Evolutionary conservation across 2,797 vertebrate species (phyloP).

Genomic region (Epinephelus awoara): DNA sequence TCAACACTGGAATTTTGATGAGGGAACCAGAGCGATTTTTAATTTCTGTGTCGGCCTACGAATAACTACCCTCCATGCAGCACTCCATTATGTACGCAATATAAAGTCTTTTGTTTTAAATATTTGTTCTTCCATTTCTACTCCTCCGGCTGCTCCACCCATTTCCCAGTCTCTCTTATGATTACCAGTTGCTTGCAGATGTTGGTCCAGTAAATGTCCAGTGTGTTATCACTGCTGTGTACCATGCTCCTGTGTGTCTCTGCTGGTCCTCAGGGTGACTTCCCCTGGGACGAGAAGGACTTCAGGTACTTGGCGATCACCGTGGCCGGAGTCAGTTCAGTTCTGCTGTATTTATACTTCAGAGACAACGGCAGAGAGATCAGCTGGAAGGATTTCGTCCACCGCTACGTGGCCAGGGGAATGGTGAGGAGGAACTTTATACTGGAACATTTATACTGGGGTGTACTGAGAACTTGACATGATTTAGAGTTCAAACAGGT

Average conservation of each 20-base stretch:
- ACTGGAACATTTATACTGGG: too few species aligned
- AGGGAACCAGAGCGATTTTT: too few species aligned
- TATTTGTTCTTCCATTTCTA: too few species aligned
- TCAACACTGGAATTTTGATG: too few species aligned
- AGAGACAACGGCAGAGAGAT: conserved; percentile 86
- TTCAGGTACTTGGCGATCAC: conserved; percentile 81
- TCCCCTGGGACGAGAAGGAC: conserved; percentile 90
- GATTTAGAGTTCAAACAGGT: too few species aligned
- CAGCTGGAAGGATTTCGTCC: conserved; percentile 90
- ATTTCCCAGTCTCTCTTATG: neutral
- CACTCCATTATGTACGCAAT: too few species aligned
- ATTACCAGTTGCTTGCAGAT: neutral
- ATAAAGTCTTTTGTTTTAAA: too few species aligned
- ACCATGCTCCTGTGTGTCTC: neutral
- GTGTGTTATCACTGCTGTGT: fast-evolving
- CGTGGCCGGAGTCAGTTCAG: conserved; percentile 67
- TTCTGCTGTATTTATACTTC: conserved; percentile 82
- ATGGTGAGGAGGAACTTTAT: conserved; percentile 76
- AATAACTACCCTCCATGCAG: too few species aligned
- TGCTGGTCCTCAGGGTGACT: conserved; percentile 80
- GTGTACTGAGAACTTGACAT: too few species aligned
- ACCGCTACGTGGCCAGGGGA: conserved; percentile 86
- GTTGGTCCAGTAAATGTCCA: neutral
- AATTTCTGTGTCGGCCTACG: too few species aligned
- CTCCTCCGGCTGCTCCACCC: too few species aligned